Evolutionary conservation across 1,140 invertebrate species (phyloP).

Genomic region (Drosophila subpulchrella): DNA sequence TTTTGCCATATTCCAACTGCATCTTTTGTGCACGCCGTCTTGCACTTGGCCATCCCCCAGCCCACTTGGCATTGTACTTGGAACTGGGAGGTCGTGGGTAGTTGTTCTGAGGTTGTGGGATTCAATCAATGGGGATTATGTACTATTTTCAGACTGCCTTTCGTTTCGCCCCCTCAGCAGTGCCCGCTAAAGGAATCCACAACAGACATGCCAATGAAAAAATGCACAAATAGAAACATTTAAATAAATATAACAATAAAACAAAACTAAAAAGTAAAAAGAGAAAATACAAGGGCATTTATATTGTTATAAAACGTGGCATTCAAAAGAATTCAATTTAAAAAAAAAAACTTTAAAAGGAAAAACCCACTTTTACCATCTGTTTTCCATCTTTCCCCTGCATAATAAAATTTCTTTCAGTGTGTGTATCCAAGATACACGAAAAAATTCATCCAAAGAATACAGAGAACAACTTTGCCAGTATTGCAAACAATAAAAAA

Average conservation of each 20-base stretch:
- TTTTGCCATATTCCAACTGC: conserved; percentile 18
- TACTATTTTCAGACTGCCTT: conserved; percentile 63
- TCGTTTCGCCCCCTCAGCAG: conserved; percentile 9
- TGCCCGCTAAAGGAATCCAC: background rate
- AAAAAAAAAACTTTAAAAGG: background rate
- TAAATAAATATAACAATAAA: background rate
- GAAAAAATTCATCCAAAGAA: background rate
- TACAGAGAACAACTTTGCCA: background rate
- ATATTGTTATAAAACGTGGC: background rate
- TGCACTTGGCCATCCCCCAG: conserved; percentile 1
- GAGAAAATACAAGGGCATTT: background rate
- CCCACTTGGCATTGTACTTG: conserved; percentile 40
- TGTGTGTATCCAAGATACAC: background rate
- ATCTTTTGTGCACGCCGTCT: conserved; percentile 20
- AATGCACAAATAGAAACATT: background rate
- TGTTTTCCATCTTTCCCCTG: too few species aligned
- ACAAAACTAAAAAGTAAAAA: background rate
- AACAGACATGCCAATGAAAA: background rate
- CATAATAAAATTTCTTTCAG: background rate
- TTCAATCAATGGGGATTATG: conserved; percentile 74
- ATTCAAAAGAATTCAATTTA: background rate
- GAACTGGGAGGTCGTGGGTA: background rate
- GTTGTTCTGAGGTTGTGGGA: conserved; percentile 7
- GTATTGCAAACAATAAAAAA: conserved; percentile 5
- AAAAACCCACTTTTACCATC: too few species aligned